Evolutionary conservation across 1,140 invertebrate species (phyloP), one percentile per base, ranked within the genome.

Genomic region (Danaus melanippus): DNA sequence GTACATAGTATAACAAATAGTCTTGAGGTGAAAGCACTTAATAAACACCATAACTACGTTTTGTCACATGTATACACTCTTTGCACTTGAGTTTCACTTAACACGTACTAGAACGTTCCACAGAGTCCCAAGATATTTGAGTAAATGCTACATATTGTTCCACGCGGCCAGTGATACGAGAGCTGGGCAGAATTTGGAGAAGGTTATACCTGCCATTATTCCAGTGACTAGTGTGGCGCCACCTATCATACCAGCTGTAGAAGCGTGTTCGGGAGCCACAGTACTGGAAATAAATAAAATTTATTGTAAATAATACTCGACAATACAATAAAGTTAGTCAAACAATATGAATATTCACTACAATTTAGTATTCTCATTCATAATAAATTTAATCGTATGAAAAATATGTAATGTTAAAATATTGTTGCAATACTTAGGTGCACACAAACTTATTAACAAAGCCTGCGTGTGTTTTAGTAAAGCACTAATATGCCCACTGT

Each of bases 191-290:
- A 93, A 64, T 60, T 93, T 89, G 0, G 94, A 92, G 71, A 95
- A 93, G 12, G 93, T 83, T 32, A 98, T 90, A 9, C 97, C 97
- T 45, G 86, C 82, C 60, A 96, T 92, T 10, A 98, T 96, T 17
- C 97, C 97, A 1, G 95, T 93, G 0, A 98, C 93, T 0, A 99
- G 89, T 67, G 92, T 93, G 11, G 97, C 96, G 1, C 94, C 96
- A 32, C 92, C 97, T 81, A 97, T 95, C 97, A 99, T 99, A 40
- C 97, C 97, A 2, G 97, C 97, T 8, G 92, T 93, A 0, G 93
- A 88, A 12, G 95, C 93, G 79, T 98, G 89, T 64, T 95, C 91
- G 0, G 92, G 90, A 44, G 95, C 92, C 9, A 98, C 97, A 42
- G 90, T 92, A 62, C 96, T 97, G 85, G 21, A 90, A 89, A 32